Percentiles rank a stretch among this genome's conserved stretches.
phyloP scores from a whole-genome alignment of 2,888 invertebrate genomes.

The Caradrina clavipalpis region DNA sequence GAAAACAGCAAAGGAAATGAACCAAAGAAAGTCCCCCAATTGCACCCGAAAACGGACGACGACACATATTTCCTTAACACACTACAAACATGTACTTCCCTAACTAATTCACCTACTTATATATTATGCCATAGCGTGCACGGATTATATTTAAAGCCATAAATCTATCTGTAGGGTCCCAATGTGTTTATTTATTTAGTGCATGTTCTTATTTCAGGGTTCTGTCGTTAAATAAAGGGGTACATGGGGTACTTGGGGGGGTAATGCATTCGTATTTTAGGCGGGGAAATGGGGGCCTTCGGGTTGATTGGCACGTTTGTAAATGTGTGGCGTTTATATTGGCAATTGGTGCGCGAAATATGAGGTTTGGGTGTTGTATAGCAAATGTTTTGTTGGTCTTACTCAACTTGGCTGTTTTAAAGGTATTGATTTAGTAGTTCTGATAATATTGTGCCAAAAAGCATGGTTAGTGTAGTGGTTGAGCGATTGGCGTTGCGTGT shows the following conservation, averaged over 20 bases:
- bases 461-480: too few species aligned
- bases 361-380: constrained; percentile 20
- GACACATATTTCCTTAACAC: constrained; percentile 69
- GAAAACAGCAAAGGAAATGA: constrained; percentile 33
- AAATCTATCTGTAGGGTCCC: constrained; percentile 74
- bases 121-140: constrained; percentile 75
- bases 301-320: constrained; percentile 43
- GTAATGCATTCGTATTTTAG: constrained; percentile 62
- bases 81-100: constrained; percentile 68
- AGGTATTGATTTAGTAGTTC: neutral
- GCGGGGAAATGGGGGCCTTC: constrained; percentile 31
- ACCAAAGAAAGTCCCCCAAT: constrained; percentile 44
- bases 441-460: neutral
- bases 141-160: constrained; percentile 76
- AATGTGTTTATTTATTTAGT: constrained; percentile 72
- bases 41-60: constrained; percentile 51
- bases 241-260: constrained; percentile 58
- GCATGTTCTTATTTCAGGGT: constrained; percentile 64
- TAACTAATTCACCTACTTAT: constrained; percentile 78
- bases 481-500: too few species aligned
- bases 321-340: constrained; percentile 35
- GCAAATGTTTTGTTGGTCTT: constrained; percentile 8
- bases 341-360: constrained; percentile 23
- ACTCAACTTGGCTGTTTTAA: neutral
- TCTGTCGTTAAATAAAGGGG: constrained; percentile 65